Base-by-base conservation (phyloP, 2,888 invertebrate species). In the Chironomus tentans region DNA sequence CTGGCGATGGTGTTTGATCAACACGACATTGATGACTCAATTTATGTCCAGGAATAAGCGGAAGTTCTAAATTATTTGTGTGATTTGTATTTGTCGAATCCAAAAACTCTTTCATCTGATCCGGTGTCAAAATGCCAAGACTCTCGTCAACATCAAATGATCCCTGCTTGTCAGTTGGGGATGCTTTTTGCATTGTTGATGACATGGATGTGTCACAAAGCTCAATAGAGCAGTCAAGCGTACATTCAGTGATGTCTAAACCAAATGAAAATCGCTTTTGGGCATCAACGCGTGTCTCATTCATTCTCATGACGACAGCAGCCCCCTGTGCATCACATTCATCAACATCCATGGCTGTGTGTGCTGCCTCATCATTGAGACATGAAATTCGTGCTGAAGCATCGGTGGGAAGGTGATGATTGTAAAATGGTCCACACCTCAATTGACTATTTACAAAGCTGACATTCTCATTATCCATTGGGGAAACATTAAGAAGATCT, bases 61-160 rank as follows among this genome's bases (percentile, higher is more conserved):
- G 80, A 21, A 82, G 77, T 71, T 78, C 75, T 7, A 78, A 68
- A 47, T 73, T 56, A 28, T 73, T 76, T 48, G 62, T 50, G 47
- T 77, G 76, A 80, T 87, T 87, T 78, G 88, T 88, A 78, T 86
- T 85, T 77, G 87, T 86, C 47, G 88, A 88, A 77, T 88, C 88
- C 79, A 91, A 83, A 79, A 90, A 87, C 78, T 90, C 89, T 79
- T 92, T 91, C 93, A 95, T 94, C 84, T 94, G 94, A 84, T 94
- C 93, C 0, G 94, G 94, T 10, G 94, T 94, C 78, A 95, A 85
- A 80, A 95, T 94, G 4, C 94, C 94, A 79, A 94, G 85, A 80
- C 93, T 92, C 81, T 95, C 94, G 81, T 94, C 90, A 81, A 88
- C 85, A 79, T 91, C 94, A 79, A 93, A 88, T 2, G 94, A 94